Conservation (phyloP, 2,888 invertebrate species). For the Scaptomyza parva region DNA sequence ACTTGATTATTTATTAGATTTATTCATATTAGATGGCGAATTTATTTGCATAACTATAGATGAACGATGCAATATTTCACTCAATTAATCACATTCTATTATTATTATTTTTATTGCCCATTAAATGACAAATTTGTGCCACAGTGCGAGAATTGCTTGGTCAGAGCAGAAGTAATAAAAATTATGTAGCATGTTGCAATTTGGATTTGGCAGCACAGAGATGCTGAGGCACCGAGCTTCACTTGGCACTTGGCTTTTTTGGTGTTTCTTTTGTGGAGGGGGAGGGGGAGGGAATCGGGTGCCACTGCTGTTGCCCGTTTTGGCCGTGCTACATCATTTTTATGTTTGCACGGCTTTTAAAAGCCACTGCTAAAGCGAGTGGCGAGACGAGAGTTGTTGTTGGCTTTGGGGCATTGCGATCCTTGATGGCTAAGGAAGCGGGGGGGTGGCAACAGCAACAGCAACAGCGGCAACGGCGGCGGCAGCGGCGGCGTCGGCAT, state of each 20-base stretch:
- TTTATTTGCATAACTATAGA: not conserved
- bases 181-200: slow-evolving; percentile 77
- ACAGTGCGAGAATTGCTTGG: slow-evolving; percentile 56
- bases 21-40: not conserved
- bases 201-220: slow-evolving; percentile 51
- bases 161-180: slow-evolving; percentile 71
- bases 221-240: not conserved
- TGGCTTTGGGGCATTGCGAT: slow-evolving; percentile 13
- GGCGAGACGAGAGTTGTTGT: slow-evolving; percentile 14
- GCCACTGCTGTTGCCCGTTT: slow-evolving; percentile 28
- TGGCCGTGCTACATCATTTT: slow-evolving; percentile 62
- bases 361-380: slow-evolving; percentile 11
- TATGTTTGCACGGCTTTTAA: slow-evolving; percentile 73
- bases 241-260: slow-evolving; percentile 51
- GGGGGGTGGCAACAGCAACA: slow-evolving; percentile 50
- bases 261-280: slow-evolving; percentile 17
- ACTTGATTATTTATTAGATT: not conserved
- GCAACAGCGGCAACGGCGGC: too few relatives aligned
- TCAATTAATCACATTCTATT: not conserved
- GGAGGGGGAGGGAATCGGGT: slow-evolving; percentile 20
- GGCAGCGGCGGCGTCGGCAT: slow-evolving; percentile 52
- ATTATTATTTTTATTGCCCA: not conserved
- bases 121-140: slow-evolving; percentile 25
- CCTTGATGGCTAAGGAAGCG: too few relatives aligned
- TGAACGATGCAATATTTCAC: not conserved